These are phyloP conservation scores for Dynastes tityus DNA, from an alignment of 2,888 invertebrate species.

Conservation along the genomic window DNA sequence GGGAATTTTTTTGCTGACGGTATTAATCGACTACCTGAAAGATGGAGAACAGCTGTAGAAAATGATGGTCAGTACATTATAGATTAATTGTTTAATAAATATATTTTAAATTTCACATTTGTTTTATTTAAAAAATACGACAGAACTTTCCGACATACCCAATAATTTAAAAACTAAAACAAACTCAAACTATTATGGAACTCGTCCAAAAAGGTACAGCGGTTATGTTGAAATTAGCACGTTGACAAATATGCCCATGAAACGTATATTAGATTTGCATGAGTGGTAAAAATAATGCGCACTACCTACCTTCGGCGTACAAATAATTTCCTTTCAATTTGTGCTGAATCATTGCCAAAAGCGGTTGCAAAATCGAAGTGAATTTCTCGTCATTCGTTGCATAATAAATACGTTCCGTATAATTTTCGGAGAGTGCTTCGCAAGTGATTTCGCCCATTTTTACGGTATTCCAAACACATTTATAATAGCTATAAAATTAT, in stretches of 20 bases:
- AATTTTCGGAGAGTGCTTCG: conserved; percentile 19
- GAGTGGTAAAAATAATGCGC: not conserved
- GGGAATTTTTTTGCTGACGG: too few relatives aligned
- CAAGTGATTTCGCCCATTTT: conserved; percentile 1
- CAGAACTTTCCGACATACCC: too few relatives aligned
- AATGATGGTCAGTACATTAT: too few relatives aligned
- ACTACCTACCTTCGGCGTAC: conserved; percentile 52
- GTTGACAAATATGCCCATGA: conserved; percentile 5
- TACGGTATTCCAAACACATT: not conserved
- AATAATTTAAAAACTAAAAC: too few relatives aligned
- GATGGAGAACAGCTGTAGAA: too few relatives aligned
- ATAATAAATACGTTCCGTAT: conserved; percentile 16
- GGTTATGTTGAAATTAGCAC: conserved; percentile 5
- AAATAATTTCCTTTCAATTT: conserved; percentile 51
- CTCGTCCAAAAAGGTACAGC: too few relatives aligned
- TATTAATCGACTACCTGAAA: too few relatives aligned
- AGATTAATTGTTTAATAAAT: too few relatives aligned
- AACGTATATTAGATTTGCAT: not conserved
- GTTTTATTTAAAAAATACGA: too few relatives aligned
- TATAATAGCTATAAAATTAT: not conserved
- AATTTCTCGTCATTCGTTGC: conserved; percentile 33
- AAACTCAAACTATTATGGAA: too few relatives aligned
- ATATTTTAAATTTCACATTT: too few relatives aligned
- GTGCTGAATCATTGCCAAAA: conserved; percentile 43
- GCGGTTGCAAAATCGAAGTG: conserved; percentile 39